phyloP scores from a whole-genome alignment of 2,888 invertebrate species.

The Mayetiola destructor region DNA sequence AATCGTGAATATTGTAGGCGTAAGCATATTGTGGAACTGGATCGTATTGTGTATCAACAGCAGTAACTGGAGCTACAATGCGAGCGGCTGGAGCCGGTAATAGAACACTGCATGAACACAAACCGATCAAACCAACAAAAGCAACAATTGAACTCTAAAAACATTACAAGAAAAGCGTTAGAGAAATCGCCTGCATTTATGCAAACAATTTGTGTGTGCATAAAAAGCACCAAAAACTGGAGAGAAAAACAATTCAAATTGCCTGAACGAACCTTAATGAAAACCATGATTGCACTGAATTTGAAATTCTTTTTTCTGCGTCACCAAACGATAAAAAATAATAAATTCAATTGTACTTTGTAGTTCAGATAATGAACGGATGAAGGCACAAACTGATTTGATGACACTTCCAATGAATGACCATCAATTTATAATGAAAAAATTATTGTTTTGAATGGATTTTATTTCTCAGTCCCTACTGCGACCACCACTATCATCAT shows the following conservation, averaged over 20 bases:
- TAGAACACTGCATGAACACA: neutral
- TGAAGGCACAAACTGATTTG: neutral
- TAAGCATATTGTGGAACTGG: conserved; percentile 39
- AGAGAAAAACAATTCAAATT: neutral
- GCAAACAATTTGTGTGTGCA: neutral
- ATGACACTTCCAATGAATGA: neutral
- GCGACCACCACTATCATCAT: neutral
- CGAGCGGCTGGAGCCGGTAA: conserved; percentile 21
- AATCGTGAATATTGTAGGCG: conserved; percentile 53
- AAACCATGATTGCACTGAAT: neutral
- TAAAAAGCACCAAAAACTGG: neutral
- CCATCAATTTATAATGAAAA: conserved; percentile 9
- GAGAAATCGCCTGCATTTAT: conserved; percentile 4
- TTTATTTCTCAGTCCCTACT: neutral
- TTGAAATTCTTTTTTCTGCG: neutral
- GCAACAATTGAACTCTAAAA: conserved; percentile 7
- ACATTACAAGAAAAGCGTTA: neutral
- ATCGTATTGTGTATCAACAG: conserved; percentile 19
- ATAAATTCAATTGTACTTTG: neutral
- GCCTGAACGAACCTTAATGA: conserved; percentile 8
- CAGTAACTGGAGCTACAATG: conserved; percentile 9
- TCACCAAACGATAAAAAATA: neutral
- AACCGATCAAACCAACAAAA: neutral
- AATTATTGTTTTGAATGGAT: neutral
- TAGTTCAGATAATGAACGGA: neutral